phyloP scores from a whole-genome alignment of 2,797 vertebrate species.

The Craterocephalus amniculus region DNA sequence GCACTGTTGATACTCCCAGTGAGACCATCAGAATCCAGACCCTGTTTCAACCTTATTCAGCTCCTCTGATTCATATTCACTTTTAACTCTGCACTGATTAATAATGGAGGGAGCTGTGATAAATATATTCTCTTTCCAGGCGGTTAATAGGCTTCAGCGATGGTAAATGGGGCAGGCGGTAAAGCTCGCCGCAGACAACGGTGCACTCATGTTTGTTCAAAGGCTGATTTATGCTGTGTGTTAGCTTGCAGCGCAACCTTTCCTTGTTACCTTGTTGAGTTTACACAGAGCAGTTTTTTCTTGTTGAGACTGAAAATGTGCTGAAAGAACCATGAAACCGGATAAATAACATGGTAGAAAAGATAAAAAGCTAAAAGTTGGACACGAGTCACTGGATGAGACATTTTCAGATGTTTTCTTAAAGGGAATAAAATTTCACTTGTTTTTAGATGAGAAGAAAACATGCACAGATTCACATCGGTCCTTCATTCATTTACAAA shows the following conservation, averaged over 20 bases:
- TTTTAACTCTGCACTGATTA: constrained; percentile 80
- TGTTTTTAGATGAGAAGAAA: constrained; percentile 11
- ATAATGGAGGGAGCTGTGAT: constrained; percentile 76
- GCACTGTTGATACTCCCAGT: constrained; percentile 77
- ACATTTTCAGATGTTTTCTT: constrained; percentile 16
- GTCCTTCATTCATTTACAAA: too few relatives aligned
- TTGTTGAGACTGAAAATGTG: constrained; percentile 43
- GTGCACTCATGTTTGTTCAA: constrained; percentile 14
- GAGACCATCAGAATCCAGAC: constrained; percentile 75
- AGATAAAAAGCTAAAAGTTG: constrained; percentile 22
- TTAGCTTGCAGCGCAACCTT: constrained; percentile 39
- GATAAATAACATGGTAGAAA: constrained; percentile 34
- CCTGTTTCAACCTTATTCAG: constrained; percentile 72
- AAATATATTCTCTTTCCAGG: constrained; percentile 80
- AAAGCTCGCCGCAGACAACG: constrained; percentile 39
- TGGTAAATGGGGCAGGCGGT: constrained; percentile 71
- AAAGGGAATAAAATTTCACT: neutral
- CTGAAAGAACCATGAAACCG: constrained; percentile 36
- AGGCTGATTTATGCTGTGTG: constrained; percentile 36
- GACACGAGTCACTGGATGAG: constrained; percentile 16
- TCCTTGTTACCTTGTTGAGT: constrained; percentile 35
- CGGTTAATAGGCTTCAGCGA: constrained; percentile 68
- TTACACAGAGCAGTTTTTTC: constrained; percentile 12
- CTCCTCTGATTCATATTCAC: constrained; percentile 78
- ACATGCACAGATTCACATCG: constrained; percentile 6